phyloP scores from a whole-genome alignment of 2,113 vertebrate genomes.

The Oryctolagus cuniculus region DNA sequence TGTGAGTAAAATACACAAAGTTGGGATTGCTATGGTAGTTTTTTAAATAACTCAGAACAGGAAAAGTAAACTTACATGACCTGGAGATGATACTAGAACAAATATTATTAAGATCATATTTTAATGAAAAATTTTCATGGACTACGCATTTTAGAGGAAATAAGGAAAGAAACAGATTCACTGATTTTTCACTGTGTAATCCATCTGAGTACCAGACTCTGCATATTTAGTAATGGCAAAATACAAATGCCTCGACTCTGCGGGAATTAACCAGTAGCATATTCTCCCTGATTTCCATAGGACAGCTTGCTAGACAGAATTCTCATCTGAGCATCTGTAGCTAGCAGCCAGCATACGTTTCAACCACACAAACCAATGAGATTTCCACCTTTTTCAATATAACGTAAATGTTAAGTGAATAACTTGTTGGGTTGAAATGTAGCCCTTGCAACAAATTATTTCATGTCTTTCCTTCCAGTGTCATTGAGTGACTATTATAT shows the following conservation, averaged over 20 bases:
- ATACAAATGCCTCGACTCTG: background rate
- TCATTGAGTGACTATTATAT: background rate
- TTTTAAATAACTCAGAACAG: background rate
- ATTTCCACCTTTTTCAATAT: background rate
- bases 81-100: background rate
- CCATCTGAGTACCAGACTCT: background rate
- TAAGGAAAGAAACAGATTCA: background rate
- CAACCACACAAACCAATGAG: background rate
- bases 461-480: background rate
- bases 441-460: background rate
- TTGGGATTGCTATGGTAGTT: background rate
- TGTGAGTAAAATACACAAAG: background rate
- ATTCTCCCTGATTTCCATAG: background rate
- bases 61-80: background rate
- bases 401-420: background rate
- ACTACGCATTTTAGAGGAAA: background rate
- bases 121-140: background rate
- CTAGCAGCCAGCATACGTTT: background rate
- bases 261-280: background rate
- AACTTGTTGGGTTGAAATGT: background rate
- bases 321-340: background rate
- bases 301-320: background rate
- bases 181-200: background rate
- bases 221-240: background rate
- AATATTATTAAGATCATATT: background rate